phyloP scores from a whole-genome alignment of 2,797 vertebrate genomes.

The Simalia tracyae region DNA sequence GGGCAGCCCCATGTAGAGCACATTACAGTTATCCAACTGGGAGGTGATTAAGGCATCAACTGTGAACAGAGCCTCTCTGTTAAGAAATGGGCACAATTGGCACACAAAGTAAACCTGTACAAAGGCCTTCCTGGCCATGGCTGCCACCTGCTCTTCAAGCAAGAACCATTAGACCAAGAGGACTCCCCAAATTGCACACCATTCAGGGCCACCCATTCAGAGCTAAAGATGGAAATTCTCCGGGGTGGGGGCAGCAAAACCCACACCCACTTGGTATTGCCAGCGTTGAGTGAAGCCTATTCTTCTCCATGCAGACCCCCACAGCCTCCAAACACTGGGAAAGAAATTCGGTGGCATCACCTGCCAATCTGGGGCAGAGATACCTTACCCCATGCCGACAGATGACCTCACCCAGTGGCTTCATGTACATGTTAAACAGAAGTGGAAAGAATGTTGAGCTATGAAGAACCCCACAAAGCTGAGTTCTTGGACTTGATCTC shows the following conservation, averaged over 20 bases:
- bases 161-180: no score
- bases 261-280: not conserved
- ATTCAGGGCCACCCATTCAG: not conserved
- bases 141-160: no score
- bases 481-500: not conserved
- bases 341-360: not conserved
- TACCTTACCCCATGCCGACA: not conserved
- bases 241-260: not conserved
- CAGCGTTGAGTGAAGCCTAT: not conserved
- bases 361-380: not conserved
- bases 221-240: not conserved
- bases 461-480: not conserved
- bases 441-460: not conserved
- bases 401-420: not conserved
- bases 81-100: no score
- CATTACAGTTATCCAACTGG: no score
- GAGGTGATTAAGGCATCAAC: no score
- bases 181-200: not conserved
- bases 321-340: not conserved
- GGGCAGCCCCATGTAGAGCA: no score
- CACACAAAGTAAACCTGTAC: no score
- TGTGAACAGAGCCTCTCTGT: no score
- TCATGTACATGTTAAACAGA: not conserved
- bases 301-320: not conserved
- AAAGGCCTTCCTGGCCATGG: no score